A percentile compares a stretch with the other conserved stretches of the same genome.
Evolutionary conservation across 2,797 vertebrate genomes (phyloP).

Genomic region (Mastacembelus armatus): DNA sequence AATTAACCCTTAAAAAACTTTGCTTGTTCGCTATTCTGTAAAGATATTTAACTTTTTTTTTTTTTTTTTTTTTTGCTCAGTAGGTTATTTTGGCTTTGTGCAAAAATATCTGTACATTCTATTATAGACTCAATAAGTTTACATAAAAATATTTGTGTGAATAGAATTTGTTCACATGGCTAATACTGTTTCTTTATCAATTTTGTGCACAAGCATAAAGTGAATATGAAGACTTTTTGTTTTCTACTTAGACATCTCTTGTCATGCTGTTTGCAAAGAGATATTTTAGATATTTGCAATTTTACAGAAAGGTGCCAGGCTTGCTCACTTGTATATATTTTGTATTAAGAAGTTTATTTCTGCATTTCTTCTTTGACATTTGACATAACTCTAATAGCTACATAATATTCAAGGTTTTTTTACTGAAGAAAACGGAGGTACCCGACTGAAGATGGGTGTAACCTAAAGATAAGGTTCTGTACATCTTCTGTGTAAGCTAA

Average conservation of each 20-base stretch:
- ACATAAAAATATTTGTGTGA: not conserved
- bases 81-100: no score
- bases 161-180: no score
- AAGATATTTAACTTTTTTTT: not conserved
- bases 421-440: conserved; percentile 19
- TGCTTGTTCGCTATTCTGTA: not conserved
- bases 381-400: not conserved
- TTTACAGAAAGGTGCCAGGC: not conserved
- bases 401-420: not conserved
- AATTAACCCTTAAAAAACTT: not conserved
- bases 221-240: no score
- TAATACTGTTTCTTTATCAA: not conserved
- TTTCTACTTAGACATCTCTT: not conserved
- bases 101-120: not conserved
- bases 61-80: no score
- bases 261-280: not conserved
- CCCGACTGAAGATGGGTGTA: conserved; percentile 62
- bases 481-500: conserved; percentile 39
- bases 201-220: not conserved
- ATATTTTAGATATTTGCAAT: not conserved
- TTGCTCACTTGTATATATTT: not conserved
- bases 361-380: not conserved
- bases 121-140: not conserved
- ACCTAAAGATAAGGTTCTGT: conserved; percentile 72
- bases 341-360: not conserved